These are phyloP conservation scores for Sebastes glaucus DNA, from an alignment of 2,797 vertebrate species.

Conservation along the genomic window DNA sequence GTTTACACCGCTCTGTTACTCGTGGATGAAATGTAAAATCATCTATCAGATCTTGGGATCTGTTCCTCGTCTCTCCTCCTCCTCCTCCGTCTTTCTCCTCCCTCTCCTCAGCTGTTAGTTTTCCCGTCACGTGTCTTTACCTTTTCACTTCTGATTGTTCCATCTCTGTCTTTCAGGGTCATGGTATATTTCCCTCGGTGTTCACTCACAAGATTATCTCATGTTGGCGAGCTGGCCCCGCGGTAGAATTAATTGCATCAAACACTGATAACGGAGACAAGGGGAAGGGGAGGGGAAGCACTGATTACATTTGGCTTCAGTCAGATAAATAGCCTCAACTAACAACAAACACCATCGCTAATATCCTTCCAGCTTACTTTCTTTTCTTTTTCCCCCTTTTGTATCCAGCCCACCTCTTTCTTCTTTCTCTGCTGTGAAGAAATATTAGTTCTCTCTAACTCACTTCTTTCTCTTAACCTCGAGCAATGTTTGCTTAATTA, in stretches of 20 bases:
- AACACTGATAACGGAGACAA: slow-evolving; percentile 62
- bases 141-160: slow-evolving; percentile 21
- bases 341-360: slow-evolving; percentile 56
- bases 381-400: slow-evolving; percentile 1
- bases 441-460: neutral
- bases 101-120: neutral
- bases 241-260: slow-evolving; percentile 72
- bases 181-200: slow-evolving; percentile 71
- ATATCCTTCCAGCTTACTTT: slow-evolving; percentile 49
- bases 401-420: slow-evolving; percentile 2
- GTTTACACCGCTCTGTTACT: slow-evolving; percentile 22
- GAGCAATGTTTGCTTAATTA: slow-evolving; percentile 1
- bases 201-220: slow-evolving; percentile 66
- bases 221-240: slow-evolving; percentile 60
- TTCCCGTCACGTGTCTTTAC: slow-evolving; percentile 4
- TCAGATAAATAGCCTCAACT: slow-evolving; percentile 67
- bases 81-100: neutral
- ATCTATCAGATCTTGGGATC: slow-evolving; percentile 10
- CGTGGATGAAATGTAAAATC: slow-evolving; percentile 44
- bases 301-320: slow-evolving; percentile 65
- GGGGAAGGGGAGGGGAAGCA: slow-evolving; percentile 33
- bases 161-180: slow-evolving; percentile 51
- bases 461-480: slow-evolving; percentile 13
- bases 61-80: neutral
- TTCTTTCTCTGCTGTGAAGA: neutral